These are phyloP conservation scores for Jacana jacana DNA, from an alignment of 2,113 vertebrate species.

Conservation along the genomic window DNA sequence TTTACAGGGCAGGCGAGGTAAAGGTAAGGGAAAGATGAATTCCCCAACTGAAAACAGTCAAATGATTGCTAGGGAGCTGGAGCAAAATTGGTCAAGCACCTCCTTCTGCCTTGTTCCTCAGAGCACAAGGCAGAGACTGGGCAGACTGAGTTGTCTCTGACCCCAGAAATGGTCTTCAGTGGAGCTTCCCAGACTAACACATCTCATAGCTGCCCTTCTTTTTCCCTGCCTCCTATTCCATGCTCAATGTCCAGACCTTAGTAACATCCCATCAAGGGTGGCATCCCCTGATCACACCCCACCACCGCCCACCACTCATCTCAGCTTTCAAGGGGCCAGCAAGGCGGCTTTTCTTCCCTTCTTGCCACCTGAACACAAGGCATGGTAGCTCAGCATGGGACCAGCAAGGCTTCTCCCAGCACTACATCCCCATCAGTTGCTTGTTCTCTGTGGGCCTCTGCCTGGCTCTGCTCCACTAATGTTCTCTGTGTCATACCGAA, in stretches of 20 bases:
- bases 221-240: background rate
- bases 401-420: background rate
- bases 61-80: background rate
- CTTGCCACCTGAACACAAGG: background rate
- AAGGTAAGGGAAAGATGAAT: background rate
- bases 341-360: background rate
- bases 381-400: rapidly evolving
- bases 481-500: conserved; percentile 16
- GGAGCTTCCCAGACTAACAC: background rate
- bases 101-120: background rate
- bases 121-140: background rate
- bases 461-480: conserved; percentile 53
- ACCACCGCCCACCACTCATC: background rate
- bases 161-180: background rate
- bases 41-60: background rate
- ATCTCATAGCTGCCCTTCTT: background rate
- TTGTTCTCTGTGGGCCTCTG: background rate
- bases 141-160: background rate
- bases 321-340: background rate
- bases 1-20: background rate
- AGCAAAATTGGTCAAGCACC: background rate
- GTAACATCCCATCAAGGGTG: background rate
- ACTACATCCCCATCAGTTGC: background rate
- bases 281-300: background rate
- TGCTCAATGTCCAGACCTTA: background rate